phyloP scores from a whole-genome alignment of 2,797 vertebrate genomes.

The Podargus strigoides region DNA sequence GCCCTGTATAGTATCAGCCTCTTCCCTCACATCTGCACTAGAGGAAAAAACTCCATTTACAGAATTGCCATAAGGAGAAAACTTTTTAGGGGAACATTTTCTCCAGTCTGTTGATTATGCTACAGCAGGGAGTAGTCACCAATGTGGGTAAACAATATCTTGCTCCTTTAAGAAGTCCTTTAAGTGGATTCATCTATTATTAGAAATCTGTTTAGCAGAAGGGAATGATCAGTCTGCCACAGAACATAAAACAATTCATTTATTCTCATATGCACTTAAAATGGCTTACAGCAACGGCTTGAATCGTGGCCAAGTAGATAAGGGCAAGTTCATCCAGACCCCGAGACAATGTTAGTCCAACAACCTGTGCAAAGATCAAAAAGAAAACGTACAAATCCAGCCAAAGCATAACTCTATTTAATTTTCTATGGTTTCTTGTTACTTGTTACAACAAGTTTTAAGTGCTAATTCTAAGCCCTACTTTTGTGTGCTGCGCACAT shows the following conservation, averaged over 20 bases:
- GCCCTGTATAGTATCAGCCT: not conserved
- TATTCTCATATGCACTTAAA: constrained; percentile 1
- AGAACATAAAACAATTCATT: not conserved
- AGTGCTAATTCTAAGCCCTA: constrained; percentile 58
- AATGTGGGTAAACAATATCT: not conserved
- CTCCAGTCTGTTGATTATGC: not conserved
- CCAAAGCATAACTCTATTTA: not conserved
- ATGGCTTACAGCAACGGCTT: constrained; percentile 89
- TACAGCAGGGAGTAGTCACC: not conserved
- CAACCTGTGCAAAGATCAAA: constrained; percentile 78
- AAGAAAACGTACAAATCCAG: not conserved
- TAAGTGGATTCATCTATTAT: constrained; percentile 16
- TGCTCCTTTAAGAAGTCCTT: not conserved
- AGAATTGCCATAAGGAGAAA: not conserved
- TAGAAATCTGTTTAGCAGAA: constrained; percentile 49
- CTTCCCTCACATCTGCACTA: not conserved
- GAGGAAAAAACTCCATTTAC: not conserved
- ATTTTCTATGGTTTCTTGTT: constrained; percentile 43
- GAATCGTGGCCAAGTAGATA: constrained; percentile 91
- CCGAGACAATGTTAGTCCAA: constrained; percentile 85
- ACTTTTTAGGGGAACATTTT: not conserved
- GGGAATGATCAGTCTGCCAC: not conserved
- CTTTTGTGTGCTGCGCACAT: constrained; percentile 40
- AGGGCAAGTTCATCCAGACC: constrained; percentile 89
- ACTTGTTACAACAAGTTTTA: constrained; percentile 57